These are phyloP conservation scores for Coregonus clupeaformis DNA, from an alignment of 2,113 vertebrate species.

Conservation along the genomic window DNA sequence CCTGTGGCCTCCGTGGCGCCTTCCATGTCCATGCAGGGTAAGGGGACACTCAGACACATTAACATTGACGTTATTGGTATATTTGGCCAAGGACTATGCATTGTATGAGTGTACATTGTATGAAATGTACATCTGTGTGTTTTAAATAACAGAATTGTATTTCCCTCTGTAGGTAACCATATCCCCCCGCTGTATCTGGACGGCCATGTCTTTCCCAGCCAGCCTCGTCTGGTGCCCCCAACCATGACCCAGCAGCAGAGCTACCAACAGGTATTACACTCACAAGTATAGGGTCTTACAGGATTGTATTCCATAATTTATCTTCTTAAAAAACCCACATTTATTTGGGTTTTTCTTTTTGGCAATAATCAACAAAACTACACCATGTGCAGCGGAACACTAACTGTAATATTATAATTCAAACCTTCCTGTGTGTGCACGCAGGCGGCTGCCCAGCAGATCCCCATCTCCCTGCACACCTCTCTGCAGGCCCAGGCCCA, in stretches of 20 bases:
- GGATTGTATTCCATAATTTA: too few species aligned
- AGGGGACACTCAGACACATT: not conserved
- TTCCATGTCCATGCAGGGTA: constrained; percentile 97
- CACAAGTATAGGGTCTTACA: too few species aligned
- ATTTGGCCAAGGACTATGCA: not conserved
- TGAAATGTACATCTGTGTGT: not conserved
- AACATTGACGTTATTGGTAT: not conserved
- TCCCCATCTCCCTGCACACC: constrained; percentile 95
- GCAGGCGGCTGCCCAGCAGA: constrained; percentile 95
- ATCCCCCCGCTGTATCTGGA: constrained; percentile 95
- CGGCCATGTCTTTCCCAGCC: constrained; percentile 93
- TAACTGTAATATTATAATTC: not conserved
- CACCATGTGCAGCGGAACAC: too few species aligned
- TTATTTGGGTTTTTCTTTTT: too few species aligned
- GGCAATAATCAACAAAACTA: too few species aligned
- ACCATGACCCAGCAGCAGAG: constrained; percentile 95
- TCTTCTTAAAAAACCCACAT: too few species aligned
- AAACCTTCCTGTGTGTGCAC: not conserved
- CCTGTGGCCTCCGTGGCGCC: constrained; percentile 96
- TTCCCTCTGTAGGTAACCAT: constrained; percentile 82
- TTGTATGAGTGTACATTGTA: not conserved
- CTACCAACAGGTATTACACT: constrained; percentile 86
- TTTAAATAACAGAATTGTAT: constrained; percentile 1
- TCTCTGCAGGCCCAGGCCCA: constrained; percentile 97
- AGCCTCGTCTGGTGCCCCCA: constrained; percentile 91